Evolutionary conservation across 2,797 vertebrate species (phyloP).

Genomic region (Sebastes alutus): DNA sequence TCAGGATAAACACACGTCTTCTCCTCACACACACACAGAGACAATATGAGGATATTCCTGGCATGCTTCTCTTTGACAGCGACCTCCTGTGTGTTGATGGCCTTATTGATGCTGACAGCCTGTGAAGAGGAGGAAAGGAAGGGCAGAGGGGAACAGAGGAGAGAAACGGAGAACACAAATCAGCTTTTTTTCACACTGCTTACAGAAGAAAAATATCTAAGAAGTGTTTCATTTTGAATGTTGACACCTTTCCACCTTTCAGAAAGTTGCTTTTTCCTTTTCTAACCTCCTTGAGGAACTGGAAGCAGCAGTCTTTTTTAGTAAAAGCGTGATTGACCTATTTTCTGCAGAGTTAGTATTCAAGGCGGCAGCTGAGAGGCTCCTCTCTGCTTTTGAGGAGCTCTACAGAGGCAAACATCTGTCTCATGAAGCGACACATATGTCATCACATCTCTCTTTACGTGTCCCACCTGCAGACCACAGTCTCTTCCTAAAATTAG

Average conservation of each 20-base stretch:
- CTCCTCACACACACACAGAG: neutral
- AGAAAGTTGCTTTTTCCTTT: conserved; percentile 12
- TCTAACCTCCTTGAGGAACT: conserved; percentile 25
- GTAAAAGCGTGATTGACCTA: conserved; percentile 56
- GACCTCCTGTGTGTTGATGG: conserved; percentile 98
- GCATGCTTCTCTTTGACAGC: conserved; percentile 99
- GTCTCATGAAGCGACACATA: conserved; percentile 20
- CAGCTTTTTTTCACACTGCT: conserved; percentile 14
- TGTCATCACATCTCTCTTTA: conserved; percentile 19
- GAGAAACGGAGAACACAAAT: conserved; percentile 38
- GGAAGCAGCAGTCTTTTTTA: conserved; percentile 16
- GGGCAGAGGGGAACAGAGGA: conserved; percentile 17
- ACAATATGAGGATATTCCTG: conserved; percentile 94
- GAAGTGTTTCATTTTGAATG: conserved; percentile 25
- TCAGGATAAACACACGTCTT: neutral
- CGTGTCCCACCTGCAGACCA: neutral
- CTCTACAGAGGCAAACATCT: conserved; percentile 25
- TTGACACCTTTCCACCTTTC: conserved; percentile 26
- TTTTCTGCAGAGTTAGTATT: conserved; percentile 69
- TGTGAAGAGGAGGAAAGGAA: conserved; percentile 70
- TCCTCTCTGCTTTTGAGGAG: conserved; percentile 38
- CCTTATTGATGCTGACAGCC: conserved; percentile 99
- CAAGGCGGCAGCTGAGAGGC: conserved; percentile 52
- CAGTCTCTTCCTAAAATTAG: conserved; percentile 1
- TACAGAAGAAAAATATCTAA: neutral